phyloP scores from a whole-genome alignment of 2,888 invertebrate species.

The Trichacis sp. region DNA sequence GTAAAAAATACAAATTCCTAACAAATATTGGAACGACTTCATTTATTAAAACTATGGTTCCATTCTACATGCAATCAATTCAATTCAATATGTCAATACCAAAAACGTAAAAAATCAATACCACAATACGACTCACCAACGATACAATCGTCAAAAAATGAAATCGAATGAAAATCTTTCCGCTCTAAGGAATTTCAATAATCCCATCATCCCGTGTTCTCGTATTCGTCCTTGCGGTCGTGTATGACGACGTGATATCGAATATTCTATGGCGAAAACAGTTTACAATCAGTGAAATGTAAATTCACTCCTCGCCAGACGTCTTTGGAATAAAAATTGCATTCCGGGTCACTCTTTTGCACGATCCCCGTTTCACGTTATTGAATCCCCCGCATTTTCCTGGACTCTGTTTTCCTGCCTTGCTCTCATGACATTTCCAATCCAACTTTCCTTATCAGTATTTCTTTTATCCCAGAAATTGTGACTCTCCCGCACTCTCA shows the following conservation, averaged over 20 bases:
- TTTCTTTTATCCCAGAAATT: not conserved
- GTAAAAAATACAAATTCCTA: no score
- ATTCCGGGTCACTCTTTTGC: not conserved
- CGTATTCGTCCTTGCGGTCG: not conserved
- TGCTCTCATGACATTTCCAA: not conserved
- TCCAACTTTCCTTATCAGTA: slow-evolving; percentile 1
- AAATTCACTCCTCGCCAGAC: not conserved
- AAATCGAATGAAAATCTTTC: no score
- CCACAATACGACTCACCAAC: no score
- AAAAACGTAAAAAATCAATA: no score
- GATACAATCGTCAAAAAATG: no score
- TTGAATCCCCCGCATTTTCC: not conserved
- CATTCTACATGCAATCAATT: no score
- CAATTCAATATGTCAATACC: no score
- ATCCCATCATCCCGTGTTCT: no score
- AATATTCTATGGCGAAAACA: not conserved
- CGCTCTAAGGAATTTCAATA: no score
- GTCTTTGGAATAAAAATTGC: slow-evolving; percentile 5
- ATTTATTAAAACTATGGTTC: no score
- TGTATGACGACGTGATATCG: not conserved
- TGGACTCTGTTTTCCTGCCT: not conserved
- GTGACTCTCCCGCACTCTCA: not conserved
- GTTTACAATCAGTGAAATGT: slow-evolving; percentile 1
- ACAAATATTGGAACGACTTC: no score
- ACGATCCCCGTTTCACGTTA: slow-evolving; percentile 3